These are phyloP conservation scores for Epicampocera succincta DNA, from an alignment of 2,888 invertebrate genomes.

Conservation along the genomic window DNA sequence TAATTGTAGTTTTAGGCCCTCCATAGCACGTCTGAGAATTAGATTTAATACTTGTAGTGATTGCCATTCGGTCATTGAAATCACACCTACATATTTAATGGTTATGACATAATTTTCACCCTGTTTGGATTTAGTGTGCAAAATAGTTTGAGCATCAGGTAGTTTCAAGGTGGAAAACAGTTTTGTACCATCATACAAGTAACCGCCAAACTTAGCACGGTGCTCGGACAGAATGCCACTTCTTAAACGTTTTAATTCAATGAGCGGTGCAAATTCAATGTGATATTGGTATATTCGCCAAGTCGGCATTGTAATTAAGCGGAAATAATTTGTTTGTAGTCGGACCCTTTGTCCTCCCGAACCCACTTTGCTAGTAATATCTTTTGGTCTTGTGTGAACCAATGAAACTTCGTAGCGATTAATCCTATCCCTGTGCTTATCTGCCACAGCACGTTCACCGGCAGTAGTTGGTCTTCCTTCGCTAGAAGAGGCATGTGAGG, in stretches of 20 bases:
- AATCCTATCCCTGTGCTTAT: conserved; percentile 51
- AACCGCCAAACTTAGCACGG: conserved; percentile 84
- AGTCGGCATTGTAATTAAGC: conserved; percentile 84
- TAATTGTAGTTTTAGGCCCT: conserved; percentile 85
- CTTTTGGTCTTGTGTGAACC: conserved; percentile 77
- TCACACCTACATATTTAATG: conserved; percentile 85
- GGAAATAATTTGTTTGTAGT: conserved; percentile 87
- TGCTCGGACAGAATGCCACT: conserved; percentile 85
- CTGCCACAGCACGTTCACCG: conserved; percentile 18
- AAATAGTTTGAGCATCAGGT: conserved; percentile 83
- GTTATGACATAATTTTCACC: conserved; percentile 83
- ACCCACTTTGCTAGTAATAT: conserved; percentile 81
- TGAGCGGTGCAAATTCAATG: conserved; percentile 88
- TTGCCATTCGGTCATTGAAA: conserved; percentile 86
- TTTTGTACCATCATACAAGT: conserved; percentile 89
- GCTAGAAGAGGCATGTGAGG: conserved; percentile 12
- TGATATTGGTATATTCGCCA: conserved; percentile 89
- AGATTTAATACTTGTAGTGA: conserved; percentile 91
- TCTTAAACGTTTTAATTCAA: conserved; percentile 85
- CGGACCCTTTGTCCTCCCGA: conserved; percentile 82
- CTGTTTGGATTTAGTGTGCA: conserved; percentile 83
- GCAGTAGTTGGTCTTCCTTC: neutral
- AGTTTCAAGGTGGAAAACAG: conserved; percentile 85
- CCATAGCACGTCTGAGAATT: conserved; percentile 85
- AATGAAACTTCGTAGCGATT: conserved; percentile 74